phyloP scores from a whole-genome alignment of 2,113 vertebrate genomes.

The Empidonax alnorum region DNA sequence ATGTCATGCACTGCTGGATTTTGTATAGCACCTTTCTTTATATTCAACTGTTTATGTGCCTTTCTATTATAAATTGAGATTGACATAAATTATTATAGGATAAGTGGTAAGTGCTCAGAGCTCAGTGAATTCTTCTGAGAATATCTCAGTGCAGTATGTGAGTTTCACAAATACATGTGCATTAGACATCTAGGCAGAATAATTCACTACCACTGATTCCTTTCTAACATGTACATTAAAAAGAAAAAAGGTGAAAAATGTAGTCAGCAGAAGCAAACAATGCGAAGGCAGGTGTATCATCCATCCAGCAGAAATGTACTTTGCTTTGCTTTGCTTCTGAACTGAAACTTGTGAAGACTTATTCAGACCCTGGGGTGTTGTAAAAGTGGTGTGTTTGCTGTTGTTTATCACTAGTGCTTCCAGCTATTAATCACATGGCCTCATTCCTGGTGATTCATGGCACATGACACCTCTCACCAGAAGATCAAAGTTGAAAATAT shows the following conservation, averaged over 20 bases:
- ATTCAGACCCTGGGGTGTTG: neutral
- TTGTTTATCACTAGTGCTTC: neutral
- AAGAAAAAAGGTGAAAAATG: neutral
- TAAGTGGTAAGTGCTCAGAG: neutral
- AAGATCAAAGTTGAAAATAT: neutral
- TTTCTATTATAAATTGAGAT: neutral
- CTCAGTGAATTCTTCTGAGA: neutral
- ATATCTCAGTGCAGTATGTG: neutral
- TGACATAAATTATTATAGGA: neutral
- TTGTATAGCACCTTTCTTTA: neutral
- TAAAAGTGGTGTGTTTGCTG: neutral
- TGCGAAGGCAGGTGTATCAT: neutral
- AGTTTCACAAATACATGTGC: neutral
- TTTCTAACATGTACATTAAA: neutral
- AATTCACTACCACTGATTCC: neutral
- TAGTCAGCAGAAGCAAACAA: neutral
- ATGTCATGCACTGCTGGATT: neutral
- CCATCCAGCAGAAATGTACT: neutral
- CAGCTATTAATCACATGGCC: neutral
- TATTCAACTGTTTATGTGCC: neutral
- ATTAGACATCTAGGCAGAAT: neutral
- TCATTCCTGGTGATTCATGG: neutral
- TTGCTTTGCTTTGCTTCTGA: neutral
- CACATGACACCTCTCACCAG: neutral
- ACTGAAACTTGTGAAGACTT: neutral